A percentile compares a stretch with the other conserved stretches of the same genome.
These are phyloP conservation scores for Cosmia trapezina DNA, from an alignment of 2,888 invertebrate species.

Conservation along the genomic window DNA sequence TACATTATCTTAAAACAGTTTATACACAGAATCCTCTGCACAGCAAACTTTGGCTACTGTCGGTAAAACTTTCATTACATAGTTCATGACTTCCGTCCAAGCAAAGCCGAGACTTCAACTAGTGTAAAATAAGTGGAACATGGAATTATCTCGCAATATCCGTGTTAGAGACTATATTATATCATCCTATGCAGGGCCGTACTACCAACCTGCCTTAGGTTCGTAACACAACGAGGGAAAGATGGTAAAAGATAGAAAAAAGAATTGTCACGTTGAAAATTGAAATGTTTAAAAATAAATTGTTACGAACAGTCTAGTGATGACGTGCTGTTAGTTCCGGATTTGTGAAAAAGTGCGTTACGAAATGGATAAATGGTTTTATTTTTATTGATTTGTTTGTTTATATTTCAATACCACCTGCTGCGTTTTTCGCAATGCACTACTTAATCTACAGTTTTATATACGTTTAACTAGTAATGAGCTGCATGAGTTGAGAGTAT, in stretches of 20 bases:
- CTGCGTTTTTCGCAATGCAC: slow-evolving; percentile 11
- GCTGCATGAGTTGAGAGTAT: no score
- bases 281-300: slow-evolving; percentile 26
- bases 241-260: slow-evolving; percentile 29
- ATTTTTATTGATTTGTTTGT: slow-evolving; percentile 32
- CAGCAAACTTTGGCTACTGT: slow-evolving; percentile 34
- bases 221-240: slow-evolving; percentile 63
- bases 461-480: neutral
- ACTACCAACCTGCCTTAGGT: slow-evolving; percentile 75
- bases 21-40: slow-evolving; percentile 25
- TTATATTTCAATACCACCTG: neutral
- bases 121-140: slow-evolving; percentile 81
- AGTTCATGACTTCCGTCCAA: slow-evolving; percentile 65
- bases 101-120: slow-evolving; percentile 56
- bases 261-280: slow-evolving; percentile 22
- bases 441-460: neutral
- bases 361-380: slow-evolving; percentile 27
- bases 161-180: slow-evolving; percentile 82
- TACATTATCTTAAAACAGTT: slow-evolving; percentile 25
- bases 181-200: slow-evolving; percentile 76
- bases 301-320: slow-evolving; percentile 8
- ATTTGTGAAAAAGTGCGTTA: slow-evolving; percentile 51
- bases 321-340: slow-evolving; percentile 17
- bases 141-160: slow-evolving; percentile 82
- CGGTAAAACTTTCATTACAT: slow-evolving; percentile 56